These are phyloP conservation scores for Clepsis dumicolana DNA, from an alignment of 2,888 invertebrate genomes.

Conservation along the genomic window DNA sequence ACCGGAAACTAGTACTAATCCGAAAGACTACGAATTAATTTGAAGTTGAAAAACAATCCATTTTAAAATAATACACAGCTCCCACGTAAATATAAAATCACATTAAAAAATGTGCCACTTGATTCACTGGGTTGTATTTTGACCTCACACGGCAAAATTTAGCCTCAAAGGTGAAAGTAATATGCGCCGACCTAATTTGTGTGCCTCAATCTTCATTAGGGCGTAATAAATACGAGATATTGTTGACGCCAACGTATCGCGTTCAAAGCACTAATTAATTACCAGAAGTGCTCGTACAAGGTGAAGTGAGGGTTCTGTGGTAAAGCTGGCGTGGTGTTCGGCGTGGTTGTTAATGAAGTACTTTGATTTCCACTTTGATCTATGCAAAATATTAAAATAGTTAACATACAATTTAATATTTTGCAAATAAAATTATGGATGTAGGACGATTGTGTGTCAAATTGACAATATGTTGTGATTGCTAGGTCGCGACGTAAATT, in stretches of 20 bases:
- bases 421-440: too few relatives aligned
- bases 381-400: too few relatives aligned
- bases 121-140: neutral
- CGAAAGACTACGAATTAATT: too few relatives aligned
- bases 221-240: slow-evolving; percentile 55
- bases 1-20: too few relatives aligned
- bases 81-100: neutral
- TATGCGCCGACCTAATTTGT: slow-evolving; percentile 23
- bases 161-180: slow-evolving; percentile 21
- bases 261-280: slow-evolving; percentile 76
- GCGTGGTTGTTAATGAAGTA: too few relatives aligned
- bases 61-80: neutral
- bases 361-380: too few relatives aligned
- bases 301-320: slow-evolving; percentile 2
- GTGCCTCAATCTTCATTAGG: slow-evolving; percentile 33
- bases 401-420: too few relatives aligned
- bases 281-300: slow-evolving; percentile 59
- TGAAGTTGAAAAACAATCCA: too few relatives aligned
- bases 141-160: neutral
- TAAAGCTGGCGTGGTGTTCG: neutral
- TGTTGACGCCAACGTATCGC: slow-evolving; percentile 56
- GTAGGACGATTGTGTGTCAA: too few relatives aligned
- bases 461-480: too few relatives aligned
- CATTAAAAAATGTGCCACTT: neutral
- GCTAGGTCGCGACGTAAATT: too few relatives aligned